Base-by-base conservation (phyloP, 2,888 invertebrate genomes). In the Odontocerum albicorne region DNA sequence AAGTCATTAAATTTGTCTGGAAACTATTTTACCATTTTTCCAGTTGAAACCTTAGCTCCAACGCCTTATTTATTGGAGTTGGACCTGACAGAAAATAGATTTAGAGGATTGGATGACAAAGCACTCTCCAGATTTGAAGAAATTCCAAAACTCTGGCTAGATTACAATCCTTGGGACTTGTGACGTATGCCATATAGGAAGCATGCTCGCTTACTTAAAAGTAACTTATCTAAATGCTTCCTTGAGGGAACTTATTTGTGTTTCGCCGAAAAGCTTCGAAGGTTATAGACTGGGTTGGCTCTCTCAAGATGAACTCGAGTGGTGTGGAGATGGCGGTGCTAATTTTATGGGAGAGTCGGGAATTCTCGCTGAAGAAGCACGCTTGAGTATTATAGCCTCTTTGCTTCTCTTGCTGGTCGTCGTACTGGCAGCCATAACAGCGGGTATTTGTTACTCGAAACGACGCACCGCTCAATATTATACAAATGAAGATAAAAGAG, bases 401-500 rank as follows among this genome's bases (percentile, higher is more conserved):
- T 20, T 59, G 7, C 31, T 59, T 66, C 58, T 77, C 46, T 60
- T 77, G 12, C 68, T 72, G 15, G 69, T 75, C 10, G 72, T 75
- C 0, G 67, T 75, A 27, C 55, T 76, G 20, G 72, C 83, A 2
- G 83, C 83, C 0, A 77, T 81, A 31, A 75, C 83, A 1, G 78
- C 77, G 0, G 82, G 82, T 2, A 72, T 87, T 46, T 81, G 83
- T 64, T 88, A 86, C 64, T 84, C 87, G 63, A 79, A 86, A 36
- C 83, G 84, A 54, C 81, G 86, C 61, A 85, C 86, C 3, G 85
- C 86, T 3, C 82, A 83, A 40, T 91, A 91, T 71, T 90, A 90
- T 68, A 91, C 90, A 7, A 84, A 89, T 66, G 90, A 90, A 70
- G 89, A 88, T 67, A 85, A 85, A 61, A 72, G 76, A 56, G 67